phyloP scores from a whole-genome alignment of 2,113 vertebrate species.

The Petrocephalus microphthalmus region DNA sequence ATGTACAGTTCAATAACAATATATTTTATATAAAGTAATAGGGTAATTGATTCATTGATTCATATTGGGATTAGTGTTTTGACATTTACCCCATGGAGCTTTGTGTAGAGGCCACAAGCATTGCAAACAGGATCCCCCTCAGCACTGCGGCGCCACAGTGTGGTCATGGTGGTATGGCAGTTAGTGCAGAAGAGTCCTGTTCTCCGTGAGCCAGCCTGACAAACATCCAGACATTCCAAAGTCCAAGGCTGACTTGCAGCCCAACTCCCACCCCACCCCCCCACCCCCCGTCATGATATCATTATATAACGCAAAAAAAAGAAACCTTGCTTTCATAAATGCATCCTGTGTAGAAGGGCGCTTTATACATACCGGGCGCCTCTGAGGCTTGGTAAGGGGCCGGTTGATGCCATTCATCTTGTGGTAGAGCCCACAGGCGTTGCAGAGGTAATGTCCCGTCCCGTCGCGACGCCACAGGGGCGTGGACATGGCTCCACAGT shows the following conservation, averaged over 20 bases:
- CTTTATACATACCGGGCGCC: slow-evolving; percentile 57
- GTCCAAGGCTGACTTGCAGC: not conserved
- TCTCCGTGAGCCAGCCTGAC: slow-evolving; percentile 85
- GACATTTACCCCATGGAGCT: slow-evolving; percentile 78
- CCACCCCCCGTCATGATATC: not conserved
- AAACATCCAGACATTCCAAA: not conserved
- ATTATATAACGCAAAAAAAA: not conserved
- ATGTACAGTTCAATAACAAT: not conserved
- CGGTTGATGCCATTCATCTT: slow-evolving; percentile 99
- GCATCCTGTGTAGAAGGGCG: not conserved
- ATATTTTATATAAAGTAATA: not conserved
- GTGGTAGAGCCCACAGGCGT: slow-evolving; percentile 93
- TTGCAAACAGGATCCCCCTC: slow-evolving; percentile 95
- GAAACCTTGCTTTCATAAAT: not conserved
- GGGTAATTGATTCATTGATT: not conserved
- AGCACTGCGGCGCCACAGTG: slow-evolving; percentile 88
- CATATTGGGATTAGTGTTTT: not conserved
- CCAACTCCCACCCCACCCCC: too few relatives aligned
- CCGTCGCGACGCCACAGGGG: slow-evolving; percentile 93
- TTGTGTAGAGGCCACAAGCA: slow-evolving; percentile 97
- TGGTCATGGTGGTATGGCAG: slow-evolving; percentile 91
- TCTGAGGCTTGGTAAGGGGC: slow-evolving; percentile 87
- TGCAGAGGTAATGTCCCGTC: slow-evolving; percentile 94
- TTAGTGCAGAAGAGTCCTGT: slow-evolving; percentile 92
- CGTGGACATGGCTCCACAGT: slow-evolving; percentile 97